Evolutionary conservation across 2,113 vertebrate species (phyloP).

Genomic region (Neodon shergylaensis): DNA sequence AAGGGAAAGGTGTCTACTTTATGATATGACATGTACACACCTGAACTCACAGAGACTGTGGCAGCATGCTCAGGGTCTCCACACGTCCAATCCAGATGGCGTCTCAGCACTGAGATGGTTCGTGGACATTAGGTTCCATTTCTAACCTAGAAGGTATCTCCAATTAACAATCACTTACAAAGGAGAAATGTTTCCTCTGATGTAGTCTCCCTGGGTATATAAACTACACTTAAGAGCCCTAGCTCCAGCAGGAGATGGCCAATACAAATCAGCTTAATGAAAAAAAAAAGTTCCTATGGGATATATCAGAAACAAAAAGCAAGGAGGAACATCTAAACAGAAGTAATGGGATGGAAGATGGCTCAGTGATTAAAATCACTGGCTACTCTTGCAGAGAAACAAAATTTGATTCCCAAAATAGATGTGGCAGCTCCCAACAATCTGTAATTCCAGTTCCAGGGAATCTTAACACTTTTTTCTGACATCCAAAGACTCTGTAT

Average conservation of each 20-base stretch:
- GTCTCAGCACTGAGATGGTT: not conserved
- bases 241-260: not conserved
- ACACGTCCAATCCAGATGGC: not conserved
- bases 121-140: too few species aligned
- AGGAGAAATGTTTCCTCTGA: not conserved
- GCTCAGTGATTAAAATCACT: not conserved
- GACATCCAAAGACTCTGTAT: not conserved
- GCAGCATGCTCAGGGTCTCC: not conserved
- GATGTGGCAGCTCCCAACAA: not conserved
- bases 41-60: not conserved
- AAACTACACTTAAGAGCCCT: not conserved
- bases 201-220: not conserved
- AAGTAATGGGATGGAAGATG: not conserved
- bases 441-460: not conserved
- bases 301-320: not conserved
- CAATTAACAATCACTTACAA: not conserved
- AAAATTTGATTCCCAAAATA: not conserved
- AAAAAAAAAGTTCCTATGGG: not conserved
- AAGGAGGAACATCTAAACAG: not conserved
- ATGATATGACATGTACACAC: not conserved
- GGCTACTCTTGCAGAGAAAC: not conserved
- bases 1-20: not conserved
- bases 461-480: not conserved
- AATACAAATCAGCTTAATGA: not conserved
- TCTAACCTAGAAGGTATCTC: not conserved